Percentiles rank a stretch among this genome's conserved stretches.
phyloP scores from a whole-genome alignment of 2,888 invertebrate genomes.

The Orthosia incerta region DNA sequence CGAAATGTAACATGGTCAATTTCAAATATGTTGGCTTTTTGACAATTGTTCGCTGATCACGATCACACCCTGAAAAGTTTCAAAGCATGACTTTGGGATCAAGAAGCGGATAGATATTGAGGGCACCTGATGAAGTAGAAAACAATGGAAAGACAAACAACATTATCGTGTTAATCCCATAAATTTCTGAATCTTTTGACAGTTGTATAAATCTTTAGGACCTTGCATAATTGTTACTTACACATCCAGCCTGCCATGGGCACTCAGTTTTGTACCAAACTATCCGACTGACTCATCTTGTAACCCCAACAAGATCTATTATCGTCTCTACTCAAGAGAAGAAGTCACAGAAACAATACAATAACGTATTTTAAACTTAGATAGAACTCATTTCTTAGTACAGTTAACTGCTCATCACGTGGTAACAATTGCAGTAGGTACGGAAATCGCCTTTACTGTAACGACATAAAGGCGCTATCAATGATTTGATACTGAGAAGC shows the following conservation, averaged over 20 bases:
- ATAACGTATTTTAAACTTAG: constrained; percentile 30
- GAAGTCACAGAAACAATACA: background rate
- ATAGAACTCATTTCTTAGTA: constrained; percentile 22
- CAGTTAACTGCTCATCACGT: background rate
- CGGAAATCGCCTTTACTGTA: background rate
- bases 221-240: no score
- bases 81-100: background rate
- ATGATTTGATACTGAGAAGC: background rate
- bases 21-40: no score
- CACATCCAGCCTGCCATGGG: no score
- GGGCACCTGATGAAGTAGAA: no score
- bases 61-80: background rate
- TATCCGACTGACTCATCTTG: background rate
- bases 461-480: background rate
- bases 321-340: background rate
- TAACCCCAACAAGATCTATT: background rate
- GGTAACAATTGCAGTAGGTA: background rate
- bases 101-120: no score
- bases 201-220: no score
- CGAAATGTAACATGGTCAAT: no score
- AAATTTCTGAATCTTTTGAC: no score
- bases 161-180: no score
- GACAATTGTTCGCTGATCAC: no score
- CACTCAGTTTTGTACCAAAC: no score
- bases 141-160: no score